Evolutionary conservation across 2,797 vertebrate species (phyloP).

Genomic region (Xiphorhynchus erythropygius): DNA sequence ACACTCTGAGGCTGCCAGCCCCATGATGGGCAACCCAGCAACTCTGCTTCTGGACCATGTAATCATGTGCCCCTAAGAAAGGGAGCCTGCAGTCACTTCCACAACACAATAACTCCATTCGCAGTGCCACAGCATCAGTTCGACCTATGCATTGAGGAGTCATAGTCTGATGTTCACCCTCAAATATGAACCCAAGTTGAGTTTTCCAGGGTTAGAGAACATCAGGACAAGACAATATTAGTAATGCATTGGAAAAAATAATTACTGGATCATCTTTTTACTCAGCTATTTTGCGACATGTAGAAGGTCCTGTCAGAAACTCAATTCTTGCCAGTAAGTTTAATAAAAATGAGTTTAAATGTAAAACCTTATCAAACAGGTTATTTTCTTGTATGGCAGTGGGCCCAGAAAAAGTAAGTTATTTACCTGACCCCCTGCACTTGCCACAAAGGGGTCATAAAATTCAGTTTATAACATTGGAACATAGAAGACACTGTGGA

Average conservation of each 20-base stretch:
- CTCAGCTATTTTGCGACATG: not conserved
- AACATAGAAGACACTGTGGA: not conserved
- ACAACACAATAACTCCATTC: rapidly evolving
- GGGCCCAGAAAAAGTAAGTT: not conserved
- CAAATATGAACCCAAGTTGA: not conserved
- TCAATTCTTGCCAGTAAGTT: not conserved
- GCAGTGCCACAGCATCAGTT: rapidly evolving
- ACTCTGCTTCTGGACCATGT: rapidly evolving
- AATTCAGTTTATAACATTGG: not conserved
- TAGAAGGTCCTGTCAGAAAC: not conserved
- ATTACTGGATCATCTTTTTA: not conserved
- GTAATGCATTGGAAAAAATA: not conserved
- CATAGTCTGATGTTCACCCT: no score
- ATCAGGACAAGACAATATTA: not conserved
- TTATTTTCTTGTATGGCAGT: not conserved
- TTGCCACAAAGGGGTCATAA: not conserved
- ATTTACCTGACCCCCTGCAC: not conserved
- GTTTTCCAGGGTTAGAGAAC: not conserved
- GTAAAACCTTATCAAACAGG: not conserved
- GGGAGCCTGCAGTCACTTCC: not conserved
- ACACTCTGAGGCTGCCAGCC: not conserved
- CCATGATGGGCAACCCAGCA: rapidly evolving
- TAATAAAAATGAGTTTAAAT: not conserved
- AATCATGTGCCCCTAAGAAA: rapidly evolving
- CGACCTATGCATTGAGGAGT: rapidly evolving